Evolutionary conservation across 2,797 vertebrate species (phyloP).

Genomic region (Oreochromis mossambicus): DNA sequence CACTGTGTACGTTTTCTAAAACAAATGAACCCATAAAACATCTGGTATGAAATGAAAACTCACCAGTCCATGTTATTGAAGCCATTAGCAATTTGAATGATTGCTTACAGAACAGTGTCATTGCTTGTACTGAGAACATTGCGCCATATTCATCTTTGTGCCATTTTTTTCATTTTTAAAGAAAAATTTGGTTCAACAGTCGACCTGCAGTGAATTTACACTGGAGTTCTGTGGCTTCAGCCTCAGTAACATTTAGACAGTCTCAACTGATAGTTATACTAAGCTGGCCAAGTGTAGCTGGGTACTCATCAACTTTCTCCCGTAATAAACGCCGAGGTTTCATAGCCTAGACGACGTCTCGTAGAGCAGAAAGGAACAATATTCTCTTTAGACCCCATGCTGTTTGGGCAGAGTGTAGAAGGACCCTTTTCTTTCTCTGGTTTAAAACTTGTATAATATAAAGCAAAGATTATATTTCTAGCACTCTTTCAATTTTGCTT

Average conservation of each 20-base stretch:
- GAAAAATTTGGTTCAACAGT: not conserved
- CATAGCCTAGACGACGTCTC: constrained; percentile 14
- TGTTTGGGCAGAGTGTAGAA: not conserved
- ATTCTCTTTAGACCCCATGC: not conserved
- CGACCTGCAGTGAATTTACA: constrained; percentile 15
- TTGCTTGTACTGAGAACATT: constrained; percentile 24
- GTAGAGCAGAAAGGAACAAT: not conserved
- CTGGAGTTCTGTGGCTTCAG: constrained; percentile 33
- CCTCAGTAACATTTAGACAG: constrained; percentile 22
- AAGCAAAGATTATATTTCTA: not conserved
- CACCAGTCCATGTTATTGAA: not conserved
- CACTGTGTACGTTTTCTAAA: not conserved
- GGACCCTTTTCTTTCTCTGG: not conserved
- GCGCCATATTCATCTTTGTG: constrained; percentile 24
- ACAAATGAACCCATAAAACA: not conserved
- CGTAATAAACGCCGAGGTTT: constrained; percentile 29
- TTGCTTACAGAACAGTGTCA: constrained; percentile 12
- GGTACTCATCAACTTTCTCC: constrained; percentile 45
- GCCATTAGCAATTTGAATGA: constrained; percentile 7
- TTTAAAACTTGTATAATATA: not conserved
- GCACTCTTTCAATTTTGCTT: not conserved
- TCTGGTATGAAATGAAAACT: constrained; percentile 4
- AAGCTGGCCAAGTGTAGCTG: constrained; percentile 22
- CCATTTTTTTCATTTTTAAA: not conserved
- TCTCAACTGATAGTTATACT: constrained; percentile 34